phyloP scores from a whole-genome alignment of 2,113 vertebrate species.

The Dromaius novaehollandiae region DNA sequence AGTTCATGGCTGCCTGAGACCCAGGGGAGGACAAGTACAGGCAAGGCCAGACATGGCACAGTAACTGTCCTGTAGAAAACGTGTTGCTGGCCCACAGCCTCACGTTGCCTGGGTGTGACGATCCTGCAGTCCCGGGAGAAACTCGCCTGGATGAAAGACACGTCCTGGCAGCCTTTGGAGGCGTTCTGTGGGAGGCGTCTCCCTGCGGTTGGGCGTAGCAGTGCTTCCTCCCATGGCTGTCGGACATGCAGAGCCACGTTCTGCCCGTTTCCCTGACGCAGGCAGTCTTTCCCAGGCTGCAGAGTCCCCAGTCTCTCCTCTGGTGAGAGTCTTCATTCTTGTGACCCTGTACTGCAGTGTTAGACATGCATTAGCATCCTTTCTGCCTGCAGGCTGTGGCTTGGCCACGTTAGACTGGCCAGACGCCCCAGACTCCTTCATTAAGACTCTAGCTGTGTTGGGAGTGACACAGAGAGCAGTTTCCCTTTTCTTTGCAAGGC shows the following conservation, averaged over 20 bases:
- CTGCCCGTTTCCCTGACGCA: background rate
- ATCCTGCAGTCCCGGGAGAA: slow-evolving; percentile 9
- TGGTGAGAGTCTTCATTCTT: background rate
- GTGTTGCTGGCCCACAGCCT: background rate
- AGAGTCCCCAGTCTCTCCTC: background rate
- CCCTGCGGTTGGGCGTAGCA: background rate
- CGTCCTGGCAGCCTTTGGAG: background rate
- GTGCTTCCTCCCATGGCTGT: background rate
- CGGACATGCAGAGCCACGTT: background rate
- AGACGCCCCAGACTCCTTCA: background rate
- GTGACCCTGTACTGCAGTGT: background rate
- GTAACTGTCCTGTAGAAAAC: background rate
- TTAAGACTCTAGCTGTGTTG: background rate
- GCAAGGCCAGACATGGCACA: background rate
- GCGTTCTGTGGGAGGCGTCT: background rate
- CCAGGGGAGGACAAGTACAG: background rate
- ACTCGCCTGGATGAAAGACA: background rate
- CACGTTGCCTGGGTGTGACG: background rate
- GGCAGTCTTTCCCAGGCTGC: background rate
- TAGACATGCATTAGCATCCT: accelerated
- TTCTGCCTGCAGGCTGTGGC: background rate
- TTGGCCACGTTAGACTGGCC: background rate
- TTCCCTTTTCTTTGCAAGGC: background rate
- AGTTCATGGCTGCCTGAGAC: background rate
- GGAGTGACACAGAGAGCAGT: background rate